Evolutionary conservation across 2,888 invertebrate genomes (phyloP).

Genomic region (Volucella inflata): DNA sequence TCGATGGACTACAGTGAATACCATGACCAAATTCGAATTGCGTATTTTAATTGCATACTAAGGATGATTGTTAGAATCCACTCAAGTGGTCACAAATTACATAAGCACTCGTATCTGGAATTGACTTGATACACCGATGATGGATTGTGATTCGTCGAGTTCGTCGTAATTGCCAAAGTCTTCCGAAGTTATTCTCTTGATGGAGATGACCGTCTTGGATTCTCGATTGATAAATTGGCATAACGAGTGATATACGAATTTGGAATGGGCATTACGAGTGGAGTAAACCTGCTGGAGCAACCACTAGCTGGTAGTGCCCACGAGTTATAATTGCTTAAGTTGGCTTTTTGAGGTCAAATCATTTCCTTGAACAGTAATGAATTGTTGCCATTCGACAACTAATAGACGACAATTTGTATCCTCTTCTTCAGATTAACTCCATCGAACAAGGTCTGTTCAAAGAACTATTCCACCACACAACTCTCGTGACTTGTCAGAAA

Average conservation of each 20-base stretch:
- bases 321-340: background rate
- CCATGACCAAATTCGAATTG: slow-evolving; percentile 15
- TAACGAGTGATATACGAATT: slow-evolving; percentile 31
- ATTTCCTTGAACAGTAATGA: background rate
- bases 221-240: slow-evolving; percentile 27
- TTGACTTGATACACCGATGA: slow-evolving; percentile 28
- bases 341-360: background rate
- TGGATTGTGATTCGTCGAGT: slow-evolving; percentile 13
- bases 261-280: slow-evolving; percentile 21
- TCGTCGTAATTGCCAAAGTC: slow-evolving; percentile 19
- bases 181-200: background rate
- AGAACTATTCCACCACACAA: slow-evolving; percentile 1
- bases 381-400: background rate
- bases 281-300: background rate
- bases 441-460: background rate
- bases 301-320: background rate
- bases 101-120: slow-evolving; percentile 44
- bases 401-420: background rate
- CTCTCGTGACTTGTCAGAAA: slow-evolving; percentile 44
- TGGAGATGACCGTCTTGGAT: background rate
- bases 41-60: slow-evolving; percentile 43
- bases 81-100: slow-evolving; percentile 53
- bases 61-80: slow-evolving; percentile 58
- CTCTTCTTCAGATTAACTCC: background rate
- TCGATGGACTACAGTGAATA: background rate